A percentile compares a stretch with the other conserved stretches of the same genome.
Conservation (phyloP, 2,113 vertebrate genomes). For the Ammospiza caudacuta region DNA sequence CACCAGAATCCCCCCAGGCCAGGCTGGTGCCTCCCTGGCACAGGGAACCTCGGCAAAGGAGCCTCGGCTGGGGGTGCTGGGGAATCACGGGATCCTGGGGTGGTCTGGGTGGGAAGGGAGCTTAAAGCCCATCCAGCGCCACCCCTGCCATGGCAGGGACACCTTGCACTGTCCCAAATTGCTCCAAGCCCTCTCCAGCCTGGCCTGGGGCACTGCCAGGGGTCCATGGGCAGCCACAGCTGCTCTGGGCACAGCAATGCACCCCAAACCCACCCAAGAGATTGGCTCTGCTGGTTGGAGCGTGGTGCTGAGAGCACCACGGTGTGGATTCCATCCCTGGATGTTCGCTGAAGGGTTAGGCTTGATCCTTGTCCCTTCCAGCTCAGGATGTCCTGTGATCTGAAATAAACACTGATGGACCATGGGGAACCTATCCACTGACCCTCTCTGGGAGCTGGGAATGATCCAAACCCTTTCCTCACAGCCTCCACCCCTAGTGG, state of each 20-base stretch:
- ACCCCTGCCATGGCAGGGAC: background rate
- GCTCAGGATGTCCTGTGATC: background rate
- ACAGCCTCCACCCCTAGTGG: background rate
- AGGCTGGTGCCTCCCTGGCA: rapidly evolving
- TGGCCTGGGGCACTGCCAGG: background rate
- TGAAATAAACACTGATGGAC: background rate
- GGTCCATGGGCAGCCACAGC: background rate
- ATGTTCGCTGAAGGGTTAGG: background rate
- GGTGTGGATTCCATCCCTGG: background rate
- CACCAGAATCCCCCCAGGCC: rapidly evolving
- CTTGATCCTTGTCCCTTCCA: background rate
- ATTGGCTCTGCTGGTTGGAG: background rate
- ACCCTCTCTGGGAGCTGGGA: background rate
- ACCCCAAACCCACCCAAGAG: background rate
- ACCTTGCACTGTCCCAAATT: background rate
- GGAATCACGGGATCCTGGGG: rapidly evolving
- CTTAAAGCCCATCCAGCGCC: background rate
- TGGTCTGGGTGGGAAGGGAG: background rate
- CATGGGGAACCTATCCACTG: rapidly evolving
- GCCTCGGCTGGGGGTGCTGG: rapidly evolving
- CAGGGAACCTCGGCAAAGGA: rapidly evolving
- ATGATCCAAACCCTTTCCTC: background rate
- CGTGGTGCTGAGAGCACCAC: rapidly evolving
- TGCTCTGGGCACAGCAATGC: background rate
- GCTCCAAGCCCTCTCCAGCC: rapidly evolving